These are phyloP conservation scores for Acanthisitta chloris DNA, from an alignment of 2,113 vertebrate genomes.

Conservation along the genomic window DNA sequence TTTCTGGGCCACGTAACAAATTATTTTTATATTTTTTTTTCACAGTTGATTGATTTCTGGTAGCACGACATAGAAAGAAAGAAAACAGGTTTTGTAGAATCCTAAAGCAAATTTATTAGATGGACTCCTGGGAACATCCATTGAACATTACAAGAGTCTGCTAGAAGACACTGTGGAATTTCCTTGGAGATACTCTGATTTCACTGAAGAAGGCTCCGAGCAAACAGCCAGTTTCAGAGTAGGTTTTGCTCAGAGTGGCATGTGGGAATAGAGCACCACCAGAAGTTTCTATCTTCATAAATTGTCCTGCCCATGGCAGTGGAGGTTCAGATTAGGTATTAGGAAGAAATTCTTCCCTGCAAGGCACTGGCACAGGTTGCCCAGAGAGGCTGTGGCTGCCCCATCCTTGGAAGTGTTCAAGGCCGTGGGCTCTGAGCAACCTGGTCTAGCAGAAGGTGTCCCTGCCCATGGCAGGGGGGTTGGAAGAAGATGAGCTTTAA, in stretches of 20 bases:
- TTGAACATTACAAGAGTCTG: background rate
- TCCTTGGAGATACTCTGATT: background rate
- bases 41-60: background rate
- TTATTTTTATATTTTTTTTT: background rate
- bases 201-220: background rate
- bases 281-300: background rate
- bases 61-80: background rate
- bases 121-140: background rate
- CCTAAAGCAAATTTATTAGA: background rate
- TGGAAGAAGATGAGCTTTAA: rapidly evolving
- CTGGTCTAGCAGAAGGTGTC: rapidly evolving
- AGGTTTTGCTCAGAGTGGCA: background rate
- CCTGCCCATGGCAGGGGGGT: background rate
- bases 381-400: background rate
- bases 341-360: rapidly evolving
- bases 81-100: too few species aligned
- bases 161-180: background rate
- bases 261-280: background rate
- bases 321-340: background rate
- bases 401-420: background rate
- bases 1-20: background rate
- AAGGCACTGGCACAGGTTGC: background rate
- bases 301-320: background rate
- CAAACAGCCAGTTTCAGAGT: background rate
- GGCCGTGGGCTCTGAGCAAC: rapidly evolving